Evolutionary conservation across 2,888 invertebrate species (phyloP).

Genomic region (Macaria liturata): DNA sequence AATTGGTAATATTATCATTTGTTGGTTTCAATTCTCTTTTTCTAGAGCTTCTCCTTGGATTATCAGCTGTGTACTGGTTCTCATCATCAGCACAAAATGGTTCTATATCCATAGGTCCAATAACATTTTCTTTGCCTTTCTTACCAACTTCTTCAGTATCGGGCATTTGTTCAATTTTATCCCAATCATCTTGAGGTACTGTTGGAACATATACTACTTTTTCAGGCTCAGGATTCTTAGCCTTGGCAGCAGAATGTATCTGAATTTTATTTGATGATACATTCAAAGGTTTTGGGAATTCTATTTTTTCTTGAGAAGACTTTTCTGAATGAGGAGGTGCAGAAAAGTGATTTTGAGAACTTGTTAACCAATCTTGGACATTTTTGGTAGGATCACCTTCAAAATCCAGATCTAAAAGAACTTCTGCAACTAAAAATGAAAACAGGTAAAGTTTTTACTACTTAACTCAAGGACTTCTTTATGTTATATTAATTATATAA

Average conservation of each 20-base stretch:
- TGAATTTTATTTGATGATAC: conserved; percentile 57
- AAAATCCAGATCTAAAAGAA: conserved; percentile 44
- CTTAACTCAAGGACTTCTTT: too few species aligned
- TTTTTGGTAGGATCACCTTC: conserved; percentile 57
- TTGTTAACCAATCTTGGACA: conserved; percentile 69
- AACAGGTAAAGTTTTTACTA: too few species aligned
- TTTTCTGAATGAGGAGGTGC: conserved; percentile 52
- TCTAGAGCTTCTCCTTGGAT: conserved; percentile 68
- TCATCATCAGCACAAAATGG: conserved; percentile 56
- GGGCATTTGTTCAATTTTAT: conserved; percentile 67
- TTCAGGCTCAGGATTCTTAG: conserved; percentile 40
- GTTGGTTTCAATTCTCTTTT: conserved; percentile 51
- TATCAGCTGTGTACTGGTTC: conserved; percentile 52
- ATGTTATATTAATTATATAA: too few species aligned
- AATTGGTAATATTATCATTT: conserved; percentile 35
- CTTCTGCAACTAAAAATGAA: conserved; percentile 61
- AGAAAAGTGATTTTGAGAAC: conserved; percentile 72
- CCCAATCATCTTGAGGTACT: conserved; percentile 69
- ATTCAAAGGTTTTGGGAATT: conserved; percentile 40
- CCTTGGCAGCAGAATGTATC: conserved; percentile 48
- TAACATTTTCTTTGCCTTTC: conserved; percentile 50
- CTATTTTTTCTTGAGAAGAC: conserved; percentile 47
- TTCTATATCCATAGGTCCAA: conserved; percentile 60
- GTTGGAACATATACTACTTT: conserved; percentile 47
- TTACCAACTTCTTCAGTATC: conserved; percentile 48